These are phyloP conservation scores for Ceramica pisi DNA, from an alignment of 2,888 invertebrate genomes.

Conservation along the genomic window DNA sequence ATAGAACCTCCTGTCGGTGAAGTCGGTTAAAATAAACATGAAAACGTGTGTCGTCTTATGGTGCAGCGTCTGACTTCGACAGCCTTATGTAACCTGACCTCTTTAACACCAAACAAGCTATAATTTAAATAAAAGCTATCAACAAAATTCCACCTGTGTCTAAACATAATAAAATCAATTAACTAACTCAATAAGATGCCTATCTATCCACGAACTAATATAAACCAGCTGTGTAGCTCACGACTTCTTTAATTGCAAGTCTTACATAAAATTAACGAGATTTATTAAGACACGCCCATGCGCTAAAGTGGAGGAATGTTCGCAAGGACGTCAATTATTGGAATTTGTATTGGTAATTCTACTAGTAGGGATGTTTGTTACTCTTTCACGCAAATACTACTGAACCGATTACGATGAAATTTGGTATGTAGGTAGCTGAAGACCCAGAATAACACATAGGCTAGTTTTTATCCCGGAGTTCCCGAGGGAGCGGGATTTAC, in stretches of 20 bases:
- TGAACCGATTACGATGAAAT: no score
- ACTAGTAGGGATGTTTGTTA: no score
- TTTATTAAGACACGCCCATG: slow-evolving; percentile 42
- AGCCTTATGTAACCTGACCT: no score
- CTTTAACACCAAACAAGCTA: background rate
- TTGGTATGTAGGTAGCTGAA: no score
- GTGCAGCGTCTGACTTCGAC: background rate
- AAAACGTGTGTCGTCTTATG: no score
- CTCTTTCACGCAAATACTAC: no score
- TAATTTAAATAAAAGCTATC: slow-evolving; percentile 2
- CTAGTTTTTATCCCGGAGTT: no score
- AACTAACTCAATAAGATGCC: slow-evolving; percentile 17
- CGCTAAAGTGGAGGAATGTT: slow-evolving; percentile 33
- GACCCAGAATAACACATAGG: no score
- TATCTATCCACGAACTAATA: slow-evolving; percentile 29
- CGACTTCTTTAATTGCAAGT: slow-evolving; percentile 48
- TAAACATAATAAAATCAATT: slow-evolving; percentile 30
- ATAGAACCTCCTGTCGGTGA: no score
- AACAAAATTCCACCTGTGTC: slow-evolving; percentile 32
- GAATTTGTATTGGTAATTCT: slow-evolving; percentile 26
- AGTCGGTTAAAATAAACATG: no score
- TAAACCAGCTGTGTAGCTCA: slow-evolving; percentile 32
- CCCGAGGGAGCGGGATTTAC: no score
- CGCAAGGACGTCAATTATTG: slow-evolving; percentile 23
- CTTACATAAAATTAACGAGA: slow-evolving; percentile 42